Conservation (phyloP, 2,888 invertebrate genomes). For the Serrognathus titanus region DNA sequence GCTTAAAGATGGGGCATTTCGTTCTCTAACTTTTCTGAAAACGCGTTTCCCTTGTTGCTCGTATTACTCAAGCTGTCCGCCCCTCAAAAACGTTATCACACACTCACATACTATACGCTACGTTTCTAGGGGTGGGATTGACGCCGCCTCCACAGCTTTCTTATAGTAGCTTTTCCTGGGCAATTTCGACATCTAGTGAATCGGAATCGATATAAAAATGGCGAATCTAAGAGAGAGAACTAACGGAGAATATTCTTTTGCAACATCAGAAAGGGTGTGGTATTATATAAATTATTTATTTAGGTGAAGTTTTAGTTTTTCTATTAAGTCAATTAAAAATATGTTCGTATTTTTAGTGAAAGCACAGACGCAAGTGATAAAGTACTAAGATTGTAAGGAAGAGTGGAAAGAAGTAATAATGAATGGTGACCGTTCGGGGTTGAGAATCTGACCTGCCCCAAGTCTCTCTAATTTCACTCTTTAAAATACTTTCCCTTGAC, state of each 20-base stretch:
- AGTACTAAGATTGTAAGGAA: neutral
- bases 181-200: slow-evolving; percentile 41
- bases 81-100: slow-evolving; percentile 42
- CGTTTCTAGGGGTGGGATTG: slow-evolving; percentile 38
- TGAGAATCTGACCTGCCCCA: slow-evolving; percentile 45
- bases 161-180: slow-evolving; percentile 33
- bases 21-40: neutral
- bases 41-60: slow-evolving; percentile 7
- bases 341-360: no score
- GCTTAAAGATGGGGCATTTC: neutral
- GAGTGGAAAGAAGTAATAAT: slow-evolving; percentile 17
- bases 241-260: neutral
- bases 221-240: slow-evolving; percentile 25
- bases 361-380: no score
- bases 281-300: no score
- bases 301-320: no score
- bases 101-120: slow-evolving; percentile 48
- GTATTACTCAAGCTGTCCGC: slow-evolving; percentile 37
- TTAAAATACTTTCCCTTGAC: slow-evolving; percentile 50
- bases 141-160: slow-evolving; percentile 34
- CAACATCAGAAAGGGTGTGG: no score
- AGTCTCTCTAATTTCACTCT: slow-evolving; percentile 49
- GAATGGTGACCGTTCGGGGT: slow-evolving; percentile 31
- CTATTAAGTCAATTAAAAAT: no score
- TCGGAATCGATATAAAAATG: slow-evolving; percentile 45